Evolutionary conservation across 2,797 vertebrate species (phyloP), one percentile per base, ranked within the genome.

Genomic region (Rhinogobio ventralis): DNA sequence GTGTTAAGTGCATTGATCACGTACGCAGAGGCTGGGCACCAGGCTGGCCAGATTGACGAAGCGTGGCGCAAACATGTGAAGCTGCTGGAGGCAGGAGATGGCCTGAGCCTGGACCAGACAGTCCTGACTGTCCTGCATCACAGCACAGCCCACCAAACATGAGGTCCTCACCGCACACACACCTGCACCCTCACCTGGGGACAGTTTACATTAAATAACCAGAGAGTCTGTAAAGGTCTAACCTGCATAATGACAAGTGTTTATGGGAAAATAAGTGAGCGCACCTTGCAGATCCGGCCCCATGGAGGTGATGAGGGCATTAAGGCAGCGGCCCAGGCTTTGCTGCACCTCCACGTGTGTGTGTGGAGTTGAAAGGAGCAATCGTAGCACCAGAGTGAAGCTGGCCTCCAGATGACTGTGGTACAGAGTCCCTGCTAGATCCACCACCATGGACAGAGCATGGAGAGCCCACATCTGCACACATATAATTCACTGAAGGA

Each of bases 281-380:
- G 60, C 93, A 99, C 97, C 97, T 95, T 98, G 97, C 86, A 99
- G 92, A 91, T 99, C 97, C 13, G 97, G 97, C 33, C 97, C 97
- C 92, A 98, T 90, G 0, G 95, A 94, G 83, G 96, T 96, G 90
- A 97, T 95, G 78, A 98, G 97, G 9, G 94, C 92, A 79, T 96
- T 96, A 86, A 99, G 95, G 91, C 96, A 98, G 87, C 96, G 95
- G 11, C 97, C 97, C 83, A 99, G 95, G 88, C 97, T 97, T 87
- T 94, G 94, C 88, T 96, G 97, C 81, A 99, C 97, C 92, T 97
- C 97, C 2, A 94, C 67, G 2, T 97, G 95, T n/a, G 96, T 94
- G 19, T 95, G 95, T 55, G 97, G 95, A 19, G 96, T 95, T 17
- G 92, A 95, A 84, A 99, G 92, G 86, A 99, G 90, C 86, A 97